Base-by-base conservation (phyloP, 2,113 vertebrate species). In the Heterotis niloticus region DNA sequence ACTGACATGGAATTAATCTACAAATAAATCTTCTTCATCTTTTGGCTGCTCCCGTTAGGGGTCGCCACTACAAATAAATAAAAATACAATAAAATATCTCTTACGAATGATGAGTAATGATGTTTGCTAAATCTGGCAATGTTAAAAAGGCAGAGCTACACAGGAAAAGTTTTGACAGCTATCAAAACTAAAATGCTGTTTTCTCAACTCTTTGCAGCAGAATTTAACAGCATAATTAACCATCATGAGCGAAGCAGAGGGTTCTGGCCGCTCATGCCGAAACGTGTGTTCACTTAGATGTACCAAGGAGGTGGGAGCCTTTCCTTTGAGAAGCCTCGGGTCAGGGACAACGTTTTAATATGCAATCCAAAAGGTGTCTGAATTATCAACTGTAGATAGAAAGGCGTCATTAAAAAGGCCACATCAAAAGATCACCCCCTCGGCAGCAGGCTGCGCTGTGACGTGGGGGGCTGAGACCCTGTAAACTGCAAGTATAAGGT, bases 261-360 rank as follows among this genome's bases (percentile, higher is more conserved):
- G 82, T 81, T 84, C 75, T 10, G 54, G 71, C 13, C 56, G 13
- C 10, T n/a, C 64, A 44, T 4, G 62, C 9, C 20, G 57, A 26
- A 10, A 69, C 28, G 17, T 26, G 17, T 13, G 64, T 71, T 59
- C 54, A 51, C 1, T 18, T 29, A 60, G 52, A 28, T 59, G 26
- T 28, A 10, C 23, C 7, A 67, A 56, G 81, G 85, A 89, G 84
- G 85, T 83, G 18, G 29, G 26, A 29, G 70, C 83, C 82, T 79
- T 82, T 82, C 54, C 84, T 82, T 78, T 67, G 17, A 28, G 14
- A 78, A 52, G 29, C 10, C 23, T 72, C 23, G 52, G 69, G 69
- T 70, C 83, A 76, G 83, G 85, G 82, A 88, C 87, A 87, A 85
- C 78, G 86, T 83, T 87, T 87, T 85, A 86, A 89, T 85, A 88